phyloP scores from a whole-genome alignment of 2,113 vertebrate species.

The Microtus richardsoni region DNA sequence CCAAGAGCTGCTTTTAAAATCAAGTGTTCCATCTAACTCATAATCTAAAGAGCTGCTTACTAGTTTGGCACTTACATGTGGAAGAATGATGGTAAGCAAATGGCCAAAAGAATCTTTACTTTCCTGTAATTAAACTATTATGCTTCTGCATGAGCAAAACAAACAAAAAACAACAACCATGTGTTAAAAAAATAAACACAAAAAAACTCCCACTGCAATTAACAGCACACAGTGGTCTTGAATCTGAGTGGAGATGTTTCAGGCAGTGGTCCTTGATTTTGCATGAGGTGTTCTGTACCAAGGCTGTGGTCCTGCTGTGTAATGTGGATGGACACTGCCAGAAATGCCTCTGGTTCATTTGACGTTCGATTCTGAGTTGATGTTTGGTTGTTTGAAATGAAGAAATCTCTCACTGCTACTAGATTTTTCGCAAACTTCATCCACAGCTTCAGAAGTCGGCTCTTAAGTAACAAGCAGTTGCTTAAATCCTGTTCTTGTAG shows the following conservation, averaged over 20 bases:
- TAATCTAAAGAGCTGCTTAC: neutral
- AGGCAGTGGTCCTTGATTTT: neutral
- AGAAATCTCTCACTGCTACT: neutral
- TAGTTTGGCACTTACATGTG: neutral
- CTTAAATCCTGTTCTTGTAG: neutral
- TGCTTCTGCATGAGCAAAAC: neutral
- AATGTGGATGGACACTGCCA: neutral
- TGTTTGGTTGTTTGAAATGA: neutral
- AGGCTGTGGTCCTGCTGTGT: too few species aligned
- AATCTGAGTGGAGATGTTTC: neutral
- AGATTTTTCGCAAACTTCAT: neutral
- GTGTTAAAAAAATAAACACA: neutral
- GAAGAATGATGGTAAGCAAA: neutral
- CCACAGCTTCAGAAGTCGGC: neutral
- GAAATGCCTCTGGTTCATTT: fast-evolving
- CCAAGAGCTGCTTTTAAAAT: too few species aligned
- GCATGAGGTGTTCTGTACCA: neutral
- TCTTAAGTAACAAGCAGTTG: neutral
- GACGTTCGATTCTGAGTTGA: neutral
- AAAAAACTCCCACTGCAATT: neutral
- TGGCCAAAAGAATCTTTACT: neutral
- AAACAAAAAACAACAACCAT: too few species aligned
- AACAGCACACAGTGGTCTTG: neutral
- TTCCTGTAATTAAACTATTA: neutral
- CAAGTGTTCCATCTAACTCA: too few species aligned